These are phyloP conservation scores for Parochlus steinenii DNA, from an alignment of 2,888 invertebrate species.

Conservation along the genomic window DNA sequence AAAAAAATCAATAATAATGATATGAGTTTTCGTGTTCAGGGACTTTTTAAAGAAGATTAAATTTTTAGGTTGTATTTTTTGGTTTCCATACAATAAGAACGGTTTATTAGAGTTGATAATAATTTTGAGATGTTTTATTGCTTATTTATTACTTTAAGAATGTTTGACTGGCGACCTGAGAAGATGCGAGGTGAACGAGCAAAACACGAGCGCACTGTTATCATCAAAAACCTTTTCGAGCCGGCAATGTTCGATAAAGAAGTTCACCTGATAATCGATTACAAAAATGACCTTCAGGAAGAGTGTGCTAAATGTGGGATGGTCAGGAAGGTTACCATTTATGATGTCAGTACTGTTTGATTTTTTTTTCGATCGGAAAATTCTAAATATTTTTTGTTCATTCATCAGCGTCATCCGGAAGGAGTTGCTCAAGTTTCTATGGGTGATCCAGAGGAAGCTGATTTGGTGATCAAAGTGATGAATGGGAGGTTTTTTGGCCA, in stretches of 20 bases:
- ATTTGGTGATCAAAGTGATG: conserved; percentile 70
- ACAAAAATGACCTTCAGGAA: conserved; percentile 76
- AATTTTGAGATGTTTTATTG: conserved; percentile 1
- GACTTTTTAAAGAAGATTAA: no score
- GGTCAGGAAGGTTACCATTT: conserved; percentile 78
- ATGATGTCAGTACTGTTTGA: conserved; percentile 51
- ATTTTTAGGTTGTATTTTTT: no score
- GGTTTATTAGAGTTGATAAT: no score
- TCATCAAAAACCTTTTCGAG: conserved; percentile 85
- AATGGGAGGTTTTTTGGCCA: conserved; percentile 85
- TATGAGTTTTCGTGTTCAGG: no score
- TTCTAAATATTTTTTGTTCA: neutral
- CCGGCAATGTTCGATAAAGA: conserved; percentile 79
- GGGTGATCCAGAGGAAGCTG: conserved; percentile 79
- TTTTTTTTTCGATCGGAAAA: neutral
- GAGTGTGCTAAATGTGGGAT: conserved; percentile 84
- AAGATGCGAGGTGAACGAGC: conserved; percentile 69
- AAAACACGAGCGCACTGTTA: conserved; percentile 79
- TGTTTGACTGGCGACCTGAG: conserved; percentile 95
- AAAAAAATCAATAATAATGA: no score
- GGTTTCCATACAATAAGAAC: no score
- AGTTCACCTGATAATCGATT: conserved; percentile 74
- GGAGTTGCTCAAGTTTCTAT: conserved; percentile 89
- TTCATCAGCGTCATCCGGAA: conserved; percentile 64
- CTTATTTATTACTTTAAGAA: conserved; percentile 28